A percentile compares a stretch with the other conserved stretches of the same genome.
Conservation (phyloP, 2,113 vertebrate species). For the Tinamus guttatus region DNA sequence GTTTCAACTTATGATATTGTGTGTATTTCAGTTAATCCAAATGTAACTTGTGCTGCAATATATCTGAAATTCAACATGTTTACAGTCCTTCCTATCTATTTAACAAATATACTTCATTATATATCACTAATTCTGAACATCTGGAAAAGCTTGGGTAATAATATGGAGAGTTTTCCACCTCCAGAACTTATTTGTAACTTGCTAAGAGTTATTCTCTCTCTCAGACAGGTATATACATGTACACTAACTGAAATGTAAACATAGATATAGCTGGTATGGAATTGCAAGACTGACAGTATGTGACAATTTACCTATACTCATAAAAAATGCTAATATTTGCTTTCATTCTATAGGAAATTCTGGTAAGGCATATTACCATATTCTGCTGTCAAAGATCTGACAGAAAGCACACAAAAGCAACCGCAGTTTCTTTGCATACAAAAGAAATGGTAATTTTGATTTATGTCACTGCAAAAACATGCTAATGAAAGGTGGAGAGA, state of each 20-base stretch:
- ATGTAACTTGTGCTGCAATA: background rate
- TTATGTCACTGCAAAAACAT: background rate
- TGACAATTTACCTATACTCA: background rate
- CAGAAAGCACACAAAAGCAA: background rate
- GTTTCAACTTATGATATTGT: background rate
- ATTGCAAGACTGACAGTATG: background rate
- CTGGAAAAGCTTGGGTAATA: background rate
- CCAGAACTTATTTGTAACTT: background rate
- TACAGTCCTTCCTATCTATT: background rate
- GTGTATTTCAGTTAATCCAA: background rate
- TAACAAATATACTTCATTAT: background rate
- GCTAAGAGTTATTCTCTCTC: background rate
- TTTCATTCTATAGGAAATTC: background rate
- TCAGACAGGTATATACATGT: background rate
- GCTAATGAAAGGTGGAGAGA: background rate
- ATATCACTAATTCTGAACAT: background rate
- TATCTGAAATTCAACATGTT: background rate
- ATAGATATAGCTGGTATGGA: background rate
- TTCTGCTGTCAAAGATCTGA: background rate
- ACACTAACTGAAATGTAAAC: background rate
- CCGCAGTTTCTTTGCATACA: background rate
- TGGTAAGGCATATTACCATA: background rate
- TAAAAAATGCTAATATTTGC: background rate
- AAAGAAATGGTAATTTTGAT: background rate
- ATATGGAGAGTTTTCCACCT: background rate